Evolutionary conservation across 2,888 invertebrate genomes (phyloP).

Genomic region (Acleris cristana): DNA sequence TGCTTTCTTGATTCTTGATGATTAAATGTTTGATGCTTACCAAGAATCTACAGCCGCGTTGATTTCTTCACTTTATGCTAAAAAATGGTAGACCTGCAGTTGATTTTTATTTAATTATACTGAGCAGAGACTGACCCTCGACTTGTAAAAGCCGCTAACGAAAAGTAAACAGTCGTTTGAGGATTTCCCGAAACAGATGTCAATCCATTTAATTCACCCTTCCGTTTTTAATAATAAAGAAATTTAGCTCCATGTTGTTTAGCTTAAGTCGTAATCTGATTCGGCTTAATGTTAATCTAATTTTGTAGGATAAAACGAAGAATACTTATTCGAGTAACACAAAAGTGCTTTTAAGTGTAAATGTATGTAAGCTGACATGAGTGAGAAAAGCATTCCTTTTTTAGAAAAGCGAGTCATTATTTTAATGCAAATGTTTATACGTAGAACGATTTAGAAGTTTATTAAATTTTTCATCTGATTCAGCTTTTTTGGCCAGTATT

Average conservation of each 20-base stretch:
- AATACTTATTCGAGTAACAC: neutral
- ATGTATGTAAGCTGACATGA: no score
- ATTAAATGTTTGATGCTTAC: neutral
- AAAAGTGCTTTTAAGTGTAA: no score
- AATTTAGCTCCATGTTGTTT: conserved; percentile 24
- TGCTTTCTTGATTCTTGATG: no score
- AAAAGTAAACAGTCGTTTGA: conserved; percentile 49
- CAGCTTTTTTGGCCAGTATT: no score
- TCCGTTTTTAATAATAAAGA: conserved; percentile 26
- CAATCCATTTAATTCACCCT: conserved; percentile 42
- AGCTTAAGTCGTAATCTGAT: conserved; percentile 25
- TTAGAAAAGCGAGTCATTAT: no score
- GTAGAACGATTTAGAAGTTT: no score
- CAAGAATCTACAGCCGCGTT: neutral
- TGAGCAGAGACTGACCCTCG: conserved; percentile 40
- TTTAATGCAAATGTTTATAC: no score
- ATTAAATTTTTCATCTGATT: no score
- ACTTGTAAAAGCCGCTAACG: conserved; percentile 51
- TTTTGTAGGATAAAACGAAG: conserved; percentile 4
- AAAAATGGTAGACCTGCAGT: conserved; percentile 12
- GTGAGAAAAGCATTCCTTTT: no score
- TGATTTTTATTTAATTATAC: conserved; percentile 37
- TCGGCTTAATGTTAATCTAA: conserved; percentile 17
- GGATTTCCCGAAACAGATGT: conserved; percentile 45
- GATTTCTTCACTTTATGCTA: conserved; percentile 8